phyloP scores from a whole-genome alignment of 1,140 invertebrate genomes.

The Platyscapa corneri region DNA sequence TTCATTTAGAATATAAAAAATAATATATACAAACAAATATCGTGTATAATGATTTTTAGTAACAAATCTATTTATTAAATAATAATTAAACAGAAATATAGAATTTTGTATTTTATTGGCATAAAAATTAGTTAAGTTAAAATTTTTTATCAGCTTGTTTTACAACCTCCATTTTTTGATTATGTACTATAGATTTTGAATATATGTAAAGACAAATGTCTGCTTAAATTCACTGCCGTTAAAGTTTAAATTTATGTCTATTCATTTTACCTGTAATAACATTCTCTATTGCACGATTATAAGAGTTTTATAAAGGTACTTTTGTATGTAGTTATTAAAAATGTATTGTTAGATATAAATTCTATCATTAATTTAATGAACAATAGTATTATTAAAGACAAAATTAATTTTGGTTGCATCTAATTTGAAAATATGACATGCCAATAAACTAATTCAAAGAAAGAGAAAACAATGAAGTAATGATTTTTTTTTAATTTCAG shows the following conservation, averaged over 20 bases:
- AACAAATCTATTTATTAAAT: too few relatives aligned
- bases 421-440: neutral
- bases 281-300: neutral
- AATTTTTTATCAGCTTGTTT: neutral
- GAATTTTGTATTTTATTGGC: neutral
- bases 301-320: neutral
- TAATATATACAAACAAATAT: too few relatives aligned
- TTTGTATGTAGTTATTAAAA: neutral
- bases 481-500: neutral
- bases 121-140: neutral
- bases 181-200: too few relatives aligned
- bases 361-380: neutral
- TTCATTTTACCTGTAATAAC: neutral
- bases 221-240: too few relatives aligned
- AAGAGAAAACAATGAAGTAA: neutral
- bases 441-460: neutral
- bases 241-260: neutral
- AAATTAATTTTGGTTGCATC: neutral
- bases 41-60: too few relatives aligned
- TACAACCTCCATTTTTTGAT: neutral
- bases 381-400: neutral
- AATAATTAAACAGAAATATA: neutral
- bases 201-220: too few relatives aligned
- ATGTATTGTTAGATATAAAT: too few relatives aligned
- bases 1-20: too few relatives aligned